Conservation (phyloP, 2,113 vertebrate genomes). For the Phycodurus eques region DNA sequence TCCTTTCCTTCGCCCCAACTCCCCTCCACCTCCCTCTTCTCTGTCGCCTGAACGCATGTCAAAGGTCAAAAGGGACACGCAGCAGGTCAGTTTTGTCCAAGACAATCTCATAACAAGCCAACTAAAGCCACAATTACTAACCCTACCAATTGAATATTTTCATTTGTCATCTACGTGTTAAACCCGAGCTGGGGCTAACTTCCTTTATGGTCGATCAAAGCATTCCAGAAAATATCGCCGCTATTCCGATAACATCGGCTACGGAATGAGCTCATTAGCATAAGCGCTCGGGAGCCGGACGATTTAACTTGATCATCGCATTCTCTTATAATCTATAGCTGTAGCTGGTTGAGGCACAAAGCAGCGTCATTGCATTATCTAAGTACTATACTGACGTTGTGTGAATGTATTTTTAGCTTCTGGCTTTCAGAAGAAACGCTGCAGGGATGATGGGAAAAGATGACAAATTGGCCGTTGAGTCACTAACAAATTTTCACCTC, state of each 20-base stretch:
- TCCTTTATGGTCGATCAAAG: conserved; percentile 32
- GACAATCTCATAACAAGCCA: background rate
- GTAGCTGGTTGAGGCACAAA: conserved; percentile 27
- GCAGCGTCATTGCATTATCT: conserved; percentile 65
- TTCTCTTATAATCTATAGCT: conserved; percentile 60
- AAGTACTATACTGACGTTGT: conserved; percentile 38
- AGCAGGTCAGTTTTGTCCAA: background rate
- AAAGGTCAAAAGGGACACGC: conserved; percentile 35
- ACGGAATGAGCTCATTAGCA: conserved; percentile 62
- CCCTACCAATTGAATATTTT: background rate
- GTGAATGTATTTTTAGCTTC: conserved; percentile 58
- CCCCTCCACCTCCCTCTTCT: conserved; percentile 20
- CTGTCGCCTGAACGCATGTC: conserved; percentile 31
- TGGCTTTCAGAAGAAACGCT: conserved; percentile 38
- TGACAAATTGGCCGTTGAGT: conserved; percentile 32
- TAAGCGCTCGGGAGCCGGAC: conserved; percentile 66
- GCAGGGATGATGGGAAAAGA: conserved; percentile 8
- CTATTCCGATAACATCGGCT: conserved; percentile 50
- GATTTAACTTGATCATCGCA: conserved; percentile 66
- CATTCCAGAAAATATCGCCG: conserved; percentile 44
- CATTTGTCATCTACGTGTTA: conserved; percentile 17
- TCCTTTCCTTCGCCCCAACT: conserved; percentile 28
- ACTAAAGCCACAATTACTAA: background rate
- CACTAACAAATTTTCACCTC: conserved; percentile 15
- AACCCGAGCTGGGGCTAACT: conserved; percentile 23